Evolutionary conservation across 1,140 invertebrate species (phyloP), one percentile per base, ranked within the genome.

Genomic region (Mercenaria mercenaria): DNA sequence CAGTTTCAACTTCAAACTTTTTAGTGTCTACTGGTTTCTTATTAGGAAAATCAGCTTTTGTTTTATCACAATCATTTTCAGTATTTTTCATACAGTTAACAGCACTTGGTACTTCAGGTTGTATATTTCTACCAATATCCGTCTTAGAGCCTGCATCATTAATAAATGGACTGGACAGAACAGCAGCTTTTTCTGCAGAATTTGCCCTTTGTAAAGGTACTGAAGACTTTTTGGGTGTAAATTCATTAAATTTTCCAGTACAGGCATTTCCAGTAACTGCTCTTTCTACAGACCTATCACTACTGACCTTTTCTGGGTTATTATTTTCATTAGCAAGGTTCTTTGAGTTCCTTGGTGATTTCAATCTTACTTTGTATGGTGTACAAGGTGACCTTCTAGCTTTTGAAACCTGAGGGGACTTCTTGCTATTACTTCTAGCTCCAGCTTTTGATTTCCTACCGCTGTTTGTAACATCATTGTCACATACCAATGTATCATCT

Each of bases 391-490:
- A 83, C 37, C 29, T 83, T 20, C 26, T 13, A 34, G 11, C 37
- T 26, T 77, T 26, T 81, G 61, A 37, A 50, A 72, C 67, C 15
- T 72, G 67, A 29, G 67, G 37, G 18, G 56, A 34, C 67, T 89
- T 80, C 34, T 82, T 52, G 39, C 32, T 20, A 80, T 74, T 32
- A 69, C 64, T 52, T 74, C 37, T 37, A 72, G 67, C 23, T 83
- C 76, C 41, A 32, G 26, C 52, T 67, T 82, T 82, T 26, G 29
- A 32, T 82, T 64, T 82, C 67, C 20, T 39, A 23, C 41, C 23
- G 43, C 52, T 43, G 11, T 81, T 50, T 56, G 87, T 83, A 23
- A 76, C 67, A 67, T 89, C 67, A 74, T 80, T 89, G 50, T 83
- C 79, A 59, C 64, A 61, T 20, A 52, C 67, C 34, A 80, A 23